phyloP scores from a whole-genome alignment of 2,113 vertebrate species.

The Clupea harengus region DNA sequence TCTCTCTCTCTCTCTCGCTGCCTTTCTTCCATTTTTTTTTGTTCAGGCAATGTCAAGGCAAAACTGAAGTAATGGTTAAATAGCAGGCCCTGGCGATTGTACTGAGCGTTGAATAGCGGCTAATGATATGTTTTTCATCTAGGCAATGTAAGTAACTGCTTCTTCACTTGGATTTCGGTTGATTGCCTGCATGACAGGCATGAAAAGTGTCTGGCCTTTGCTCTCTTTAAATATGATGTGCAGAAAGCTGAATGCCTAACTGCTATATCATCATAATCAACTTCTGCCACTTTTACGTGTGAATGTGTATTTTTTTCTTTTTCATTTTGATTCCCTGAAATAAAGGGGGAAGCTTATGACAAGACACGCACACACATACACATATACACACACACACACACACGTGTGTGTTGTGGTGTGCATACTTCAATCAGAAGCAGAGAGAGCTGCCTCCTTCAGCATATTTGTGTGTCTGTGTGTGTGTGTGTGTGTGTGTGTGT shows the following conservation, averaged over 20 bases:
- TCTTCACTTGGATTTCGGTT: conserved; percentile 3
- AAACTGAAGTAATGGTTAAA: background rate
- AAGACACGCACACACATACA: background rate
- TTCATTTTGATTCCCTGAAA: background rate
- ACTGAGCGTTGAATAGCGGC: background rate
- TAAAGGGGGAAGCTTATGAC: background rate
- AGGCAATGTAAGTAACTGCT: background rate
- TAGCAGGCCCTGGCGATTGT: conserved; percentile 1
- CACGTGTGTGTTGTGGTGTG: background rate
- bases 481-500: conserved; percentile 20
- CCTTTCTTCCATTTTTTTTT: background rate
- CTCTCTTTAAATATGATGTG: conserved; percentile 59
- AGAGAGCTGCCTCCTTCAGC: background rate
- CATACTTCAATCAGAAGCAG: background rate
- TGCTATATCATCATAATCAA: conserved; percentile 38
- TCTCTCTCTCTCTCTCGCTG: background rate
- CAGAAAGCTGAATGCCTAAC: conserved; percentile 53
- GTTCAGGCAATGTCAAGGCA: conserved; percentile 3
- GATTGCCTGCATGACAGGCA: background rate
- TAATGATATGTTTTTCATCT: conserved; percentile 22
- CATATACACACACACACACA: background rate
- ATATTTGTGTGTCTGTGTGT: conserved; percentile 13
- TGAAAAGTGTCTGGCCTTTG: conserved; percentile 50
- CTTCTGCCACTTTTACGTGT: conserved; percentile 40
- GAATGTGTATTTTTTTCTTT: conserved; percentile 33